Base-by-base conservation (phyloP, 1,140 invertebrate species). In the Pentalonia nigronervosa region DNA sequence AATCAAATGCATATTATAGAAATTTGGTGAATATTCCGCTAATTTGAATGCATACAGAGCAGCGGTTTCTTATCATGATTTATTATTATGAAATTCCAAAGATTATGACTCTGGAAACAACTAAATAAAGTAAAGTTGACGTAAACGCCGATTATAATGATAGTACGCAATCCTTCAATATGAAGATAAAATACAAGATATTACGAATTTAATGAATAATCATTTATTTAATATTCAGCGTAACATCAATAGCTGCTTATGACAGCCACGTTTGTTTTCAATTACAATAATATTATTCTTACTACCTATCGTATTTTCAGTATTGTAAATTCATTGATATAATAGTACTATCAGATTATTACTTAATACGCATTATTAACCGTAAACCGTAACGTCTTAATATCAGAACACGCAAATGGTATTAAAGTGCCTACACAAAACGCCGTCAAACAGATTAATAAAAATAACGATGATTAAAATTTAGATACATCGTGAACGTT, bases 21-120 rank as follows among this genome's bases (percentile, higher is more conserved):
- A 0, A n/a, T 4, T 67, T n/a, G 14, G 4, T 17, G 8, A 76
- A 67, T 67, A 67, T 7, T 76, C 0, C 60, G 6, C 4, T 14
- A 0, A n/a, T 20, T 20, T 76, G n/a, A n/a, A 0, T n/a, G 11
- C 6, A n/a, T n/a, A 76, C 1, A n/a, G 7, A 25, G 0, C 30
- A 4, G n/a, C 3, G 50, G 50, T 21, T 9, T 30, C 3, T 14
- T 1, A n/a, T 67, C 60, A 6, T 14, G 4, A 67, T 76, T 23
- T 53, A 53, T 53, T 76, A n/a, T 76, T 76, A 76, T 6, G 14
- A 6, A 7, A n/a, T 76, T 17, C 7, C 4, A 17, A 76, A 6
- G n/a, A n/a, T n/a, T 3, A n/a, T 0, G 14, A n/a, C 14, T 0
- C 14, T n/a, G 41, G 41, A n/a, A n/a, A n/a, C n/a, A 4, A 76